These are phyloP conservation scores for Drosophila nasuta DNA, from an alignment of 1,140 invertebrate genomes.

Conservation along the genomic window DNA sequence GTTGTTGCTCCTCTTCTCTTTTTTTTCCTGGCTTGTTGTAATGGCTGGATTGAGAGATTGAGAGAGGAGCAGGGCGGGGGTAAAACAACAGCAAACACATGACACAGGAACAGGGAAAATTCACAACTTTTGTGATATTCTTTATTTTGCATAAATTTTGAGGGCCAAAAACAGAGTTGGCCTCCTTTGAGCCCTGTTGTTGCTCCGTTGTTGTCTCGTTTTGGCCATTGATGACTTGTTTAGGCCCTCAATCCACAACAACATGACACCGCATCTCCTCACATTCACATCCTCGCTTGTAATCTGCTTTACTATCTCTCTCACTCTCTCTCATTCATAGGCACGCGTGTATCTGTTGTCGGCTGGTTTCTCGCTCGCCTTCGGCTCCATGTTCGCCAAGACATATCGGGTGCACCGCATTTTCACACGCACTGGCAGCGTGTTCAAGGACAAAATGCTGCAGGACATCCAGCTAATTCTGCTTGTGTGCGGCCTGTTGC, in stretches of 20 bases:
- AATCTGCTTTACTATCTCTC: slow-evolving; percentile 12
- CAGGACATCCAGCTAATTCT: slow-evolving; percentile 94
- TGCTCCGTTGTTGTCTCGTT: slow-evolving; percentile 2
- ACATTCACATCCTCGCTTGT: slow-evolving; percentile 6
- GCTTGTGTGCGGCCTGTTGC: slow-evolving; percentile 90
- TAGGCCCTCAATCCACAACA: slow-evolving; percentile 35
- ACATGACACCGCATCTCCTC: slow-evolving; percentile 22
- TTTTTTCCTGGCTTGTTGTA: slow-evolving; percentile 27
- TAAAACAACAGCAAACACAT: slow-evolving; percentile 60
- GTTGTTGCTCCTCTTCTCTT: slow-evolving; percentile 38
- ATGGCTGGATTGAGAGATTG: slow-evolving; percentile 15
- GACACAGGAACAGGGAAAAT: slow-evolving; percentile 53
- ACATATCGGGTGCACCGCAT: slow-evolving; percentile 95
- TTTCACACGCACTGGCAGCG: slow-evolving; percentile 89
- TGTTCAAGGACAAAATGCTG: slow-evolving; percentile 89
- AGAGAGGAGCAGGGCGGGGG: neutral
- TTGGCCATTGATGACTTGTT: slow-evolving; percentile 74
- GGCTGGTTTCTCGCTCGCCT: slow-evolving; percentile 93
- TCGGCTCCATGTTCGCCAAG: slow-evolving; percentile 96
- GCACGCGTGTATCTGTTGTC: slow-evolving; percentile 94
- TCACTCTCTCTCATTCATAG: slow-evolving; percentile 85
- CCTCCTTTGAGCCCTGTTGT: slow-evolving; percentile 14
- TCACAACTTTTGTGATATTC: slow-evolving; percentile 76
- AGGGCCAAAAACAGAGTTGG: slow-evolving; percentile 15
- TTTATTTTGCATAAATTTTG: slow-evolving; percentile 79